Percentiles rank a stretch among this genome's conserved stretches.
These are phyloP conservation scores for Cynopterus sphinx DNA, from an alignment of 2,797 vertebrate genomes.

Conservation along the genomic window DNA sequence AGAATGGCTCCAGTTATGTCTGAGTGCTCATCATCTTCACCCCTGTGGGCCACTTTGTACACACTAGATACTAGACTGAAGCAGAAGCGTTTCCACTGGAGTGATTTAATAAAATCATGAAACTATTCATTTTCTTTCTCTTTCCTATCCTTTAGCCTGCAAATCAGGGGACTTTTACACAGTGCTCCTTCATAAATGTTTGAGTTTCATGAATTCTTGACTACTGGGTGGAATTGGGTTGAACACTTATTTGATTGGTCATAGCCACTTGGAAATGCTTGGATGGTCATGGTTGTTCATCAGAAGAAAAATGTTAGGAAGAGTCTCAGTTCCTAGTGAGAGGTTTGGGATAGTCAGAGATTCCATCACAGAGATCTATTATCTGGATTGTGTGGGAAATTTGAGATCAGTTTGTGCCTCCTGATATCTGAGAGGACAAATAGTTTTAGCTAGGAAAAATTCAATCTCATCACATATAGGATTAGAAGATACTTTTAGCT, in stretches of 20 bases:
- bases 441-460: neutral
- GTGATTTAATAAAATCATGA: neutral
- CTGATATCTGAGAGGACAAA: neutral
- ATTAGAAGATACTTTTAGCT: neutral
- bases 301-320: neutral
- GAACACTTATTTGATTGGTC: neutral
- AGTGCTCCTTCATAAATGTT: neutral
- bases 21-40: no score
- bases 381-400: neutral
- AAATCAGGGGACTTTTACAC: neutral
- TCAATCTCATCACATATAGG: neutral
- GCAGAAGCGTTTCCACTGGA: neutral
- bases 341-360: neutral
- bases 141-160: neutral
- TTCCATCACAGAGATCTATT: neutral
- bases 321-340: rapidly evolving
- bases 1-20: neutral
- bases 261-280: neutral
- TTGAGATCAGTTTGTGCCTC: neutral
- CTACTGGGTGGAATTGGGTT: neutral
- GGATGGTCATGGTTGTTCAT: neutral
- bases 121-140: neutral
- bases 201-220: neutral
- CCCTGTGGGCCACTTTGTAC: neutral
- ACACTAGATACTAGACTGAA: neutral